phyloP scores from a whole-genome alignment of 2,797 vertebrate species.

The Parotocinclus haroldoi region DNA sequence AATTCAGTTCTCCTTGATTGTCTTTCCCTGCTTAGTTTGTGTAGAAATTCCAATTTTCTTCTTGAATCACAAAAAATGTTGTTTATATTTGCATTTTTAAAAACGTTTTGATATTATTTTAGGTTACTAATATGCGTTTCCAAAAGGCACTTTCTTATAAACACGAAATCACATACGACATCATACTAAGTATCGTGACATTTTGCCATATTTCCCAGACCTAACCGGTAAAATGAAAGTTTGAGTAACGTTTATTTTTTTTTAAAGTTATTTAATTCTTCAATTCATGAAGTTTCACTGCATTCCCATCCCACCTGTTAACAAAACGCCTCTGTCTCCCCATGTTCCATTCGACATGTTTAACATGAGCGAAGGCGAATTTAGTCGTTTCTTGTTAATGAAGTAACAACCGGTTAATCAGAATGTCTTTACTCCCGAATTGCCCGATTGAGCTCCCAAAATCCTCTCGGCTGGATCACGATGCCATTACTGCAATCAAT shows the following conservation, averaged over 20 bases:
- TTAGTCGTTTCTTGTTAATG: constrained; percentile 77
- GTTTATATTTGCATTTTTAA: too few relatives aligned
- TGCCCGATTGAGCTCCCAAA: constrained; percentile 32
- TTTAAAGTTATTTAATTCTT: not conserved
- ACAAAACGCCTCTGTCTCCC: constrained; percentile 70
- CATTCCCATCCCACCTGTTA: constrained; percentile 57
- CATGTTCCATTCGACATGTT: constrained; percentile 78
- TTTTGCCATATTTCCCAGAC: too few relatives aligned
- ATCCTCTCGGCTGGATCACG: constrained; percentile 64
- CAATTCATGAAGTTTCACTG: constrained; percentile 2
- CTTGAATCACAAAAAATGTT: too few relatives aligned
- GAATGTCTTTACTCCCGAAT: constrained; percentile 65
- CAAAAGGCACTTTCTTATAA: too few relatives aligned
- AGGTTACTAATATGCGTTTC: too few relatives aligned
- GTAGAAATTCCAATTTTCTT: too few relatives aligned
- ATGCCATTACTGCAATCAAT: constrained; percentile 83
- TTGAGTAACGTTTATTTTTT: constrained; percentile 22
- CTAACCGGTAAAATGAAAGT: too few relatives aligned
- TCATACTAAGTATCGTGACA: too few relatives aligned
- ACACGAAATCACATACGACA: too few relatives aligned
- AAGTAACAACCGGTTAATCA: constrained; percentile 83
- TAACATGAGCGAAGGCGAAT: constrained; percentile 68
- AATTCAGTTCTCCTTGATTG: too few relatives aligned
- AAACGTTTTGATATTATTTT: too few relatives aligned
- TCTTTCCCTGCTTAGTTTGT: too few relatives aligned